phyloP scores from a whole-genome alignment of 2,797 vertebrate species.

The Rhincodon typus region DNA sequence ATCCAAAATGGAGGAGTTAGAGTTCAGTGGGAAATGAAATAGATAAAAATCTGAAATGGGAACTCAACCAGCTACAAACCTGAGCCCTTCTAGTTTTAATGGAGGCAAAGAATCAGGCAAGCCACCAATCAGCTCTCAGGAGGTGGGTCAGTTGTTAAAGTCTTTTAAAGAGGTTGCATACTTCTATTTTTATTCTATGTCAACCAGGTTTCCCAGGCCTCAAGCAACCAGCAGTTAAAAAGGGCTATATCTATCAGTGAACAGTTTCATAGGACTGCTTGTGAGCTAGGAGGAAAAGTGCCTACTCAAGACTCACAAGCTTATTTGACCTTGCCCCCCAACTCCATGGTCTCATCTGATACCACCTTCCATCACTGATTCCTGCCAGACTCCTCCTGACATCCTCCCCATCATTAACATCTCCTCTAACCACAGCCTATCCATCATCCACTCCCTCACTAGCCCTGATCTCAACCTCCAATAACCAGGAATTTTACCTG shows the following conservation, averaged over 20 bases:
- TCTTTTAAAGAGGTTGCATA: background rate
- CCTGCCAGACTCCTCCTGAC: background rate
- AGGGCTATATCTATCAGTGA: background rate
- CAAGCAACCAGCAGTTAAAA: background rate
- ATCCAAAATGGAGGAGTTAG: background rate
- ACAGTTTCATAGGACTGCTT: background rate
- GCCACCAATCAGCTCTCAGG: background rate
- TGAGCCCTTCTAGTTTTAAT: background rate
- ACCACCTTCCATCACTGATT: background rate
- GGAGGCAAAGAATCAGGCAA: background rate
- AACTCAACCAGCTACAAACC: background rate
- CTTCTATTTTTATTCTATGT: background rate
- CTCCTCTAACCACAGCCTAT: background rate
- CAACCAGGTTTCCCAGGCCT: background rate
- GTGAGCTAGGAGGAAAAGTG: background rate
- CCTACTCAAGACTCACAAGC: background rate
- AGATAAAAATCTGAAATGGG: background rate
- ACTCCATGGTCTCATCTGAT: background rate
- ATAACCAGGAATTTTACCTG: background rate
- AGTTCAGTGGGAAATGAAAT: background rate
- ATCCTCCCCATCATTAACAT: background rate
- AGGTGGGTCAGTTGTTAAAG: background rate
- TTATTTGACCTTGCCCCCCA: background rate
- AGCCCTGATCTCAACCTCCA: background rate
- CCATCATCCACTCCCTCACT: background rate